Conservation (phyloP, 2,797 vertebrate genomes). For the Malacoraja senta region DNA sequence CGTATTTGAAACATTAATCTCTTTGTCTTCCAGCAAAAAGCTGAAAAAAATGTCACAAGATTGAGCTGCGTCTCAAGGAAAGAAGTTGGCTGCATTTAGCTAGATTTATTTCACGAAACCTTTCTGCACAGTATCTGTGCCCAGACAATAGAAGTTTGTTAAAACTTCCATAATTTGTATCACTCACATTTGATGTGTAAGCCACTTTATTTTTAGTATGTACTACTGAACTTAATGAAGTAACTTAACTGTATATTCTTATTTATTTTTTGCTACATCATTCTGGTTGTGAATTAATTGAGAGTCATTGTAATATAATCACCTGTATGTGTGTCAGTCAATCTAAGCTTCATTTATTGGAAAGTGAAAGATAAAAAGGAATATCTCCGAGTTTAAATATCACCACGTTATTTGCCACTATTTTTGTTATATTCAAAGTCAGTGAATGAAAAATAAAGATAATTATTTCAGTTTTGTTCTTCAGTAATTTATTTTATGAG, state of each 20-base stretch:
- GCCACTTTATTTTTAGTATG: background rate
- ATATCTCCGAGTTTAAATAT: background rate
- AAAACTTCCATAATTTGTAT: background rate
- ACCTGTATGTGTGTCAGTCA: background rate
- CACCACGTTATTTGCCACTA: too few species aligned
- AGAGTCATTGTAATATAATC: background rate
- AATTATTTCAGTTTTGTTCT: background rate
- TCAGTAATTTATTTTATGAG: background rate
- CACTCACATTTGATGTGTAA: background rate
- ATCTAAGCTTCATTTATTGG: background rate
- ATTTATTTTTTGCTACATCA: background rate
- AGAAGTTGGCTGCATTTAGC: background rate
- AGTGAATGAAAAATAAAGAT: background rate
- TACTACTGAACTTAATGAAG: background rate
- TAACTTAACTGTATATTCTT: background rate
- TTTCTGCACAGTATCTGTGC: slow-evolving; percentile 9
- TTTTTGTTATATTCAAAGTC: background rate
- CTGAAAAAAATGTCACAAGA: background rate
- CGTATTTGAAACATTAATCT: background rate
- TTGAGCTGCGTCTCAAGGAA: background rate
- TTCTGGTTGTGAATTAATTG: background rate
- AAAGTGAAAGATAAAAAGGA: background rate
- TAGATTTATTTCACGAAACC: background rate
- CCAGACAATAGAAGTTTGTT: background rate
- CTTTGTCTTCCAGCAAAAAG: slow-evolving; percentile 17